phyloP scores from a whole-genome alignment of 2,888 invertebrate species.

The Ochropleura leucogaster region DNA sequence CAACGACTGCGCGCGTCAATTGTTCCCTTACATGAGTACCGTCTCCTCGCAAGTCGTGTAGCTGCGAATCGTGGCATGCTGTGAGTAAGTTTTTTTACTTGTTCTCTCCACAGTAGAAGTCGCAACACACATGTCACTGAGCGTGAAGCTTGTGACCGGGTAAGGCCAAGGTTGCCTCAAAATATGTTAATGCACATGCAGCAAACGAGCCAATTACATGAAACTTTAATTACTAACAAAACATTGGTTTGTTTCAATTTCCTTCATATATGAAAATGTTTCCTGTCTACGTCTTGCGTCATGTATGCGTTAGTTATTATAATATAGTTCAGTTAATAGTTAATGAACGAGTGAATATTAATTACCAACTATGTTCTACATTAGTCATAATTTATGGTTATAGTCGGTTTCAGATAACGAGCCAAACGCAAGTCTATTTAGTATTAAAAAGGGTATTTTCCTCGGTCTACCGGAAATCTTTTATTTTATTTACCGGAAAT shows the following conservation, averaged over 20 bases:
- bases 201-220: constrained; percentile 4
- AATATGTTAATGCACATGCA: constrained; percentile 13
- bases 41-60: background rate
- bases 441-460: too few relatives aligned
- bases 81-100: background rate
- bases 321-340: background rate
- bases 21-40: background rate
- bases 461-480: background rate
- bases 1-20: background rate
- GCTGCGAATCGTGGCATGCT: background rate
- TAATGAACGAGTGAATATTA: constrained; percentile 13
- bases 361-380: background rate
- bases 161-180: background rate
- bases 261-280: constrained; percentile 14
- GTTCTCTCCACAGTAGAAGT: background rate
- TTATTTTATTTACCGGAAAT: background rate
- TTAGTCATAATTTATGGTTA: background rate
- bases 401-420: background rate
- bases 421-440: too few relatives aligned
- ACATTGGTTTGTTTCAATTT: constrained; percentile 28
- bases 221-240: constrained; percentile 44
- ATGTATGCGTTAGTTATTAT: background rate
- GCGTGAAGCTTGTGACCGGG: background rate
- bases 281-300: too few relatives aligned
- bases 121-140: background rate